Conservation (phyloP, 2,113 vertebrate genomes). For the Meleagris gallopavo region DNA sequence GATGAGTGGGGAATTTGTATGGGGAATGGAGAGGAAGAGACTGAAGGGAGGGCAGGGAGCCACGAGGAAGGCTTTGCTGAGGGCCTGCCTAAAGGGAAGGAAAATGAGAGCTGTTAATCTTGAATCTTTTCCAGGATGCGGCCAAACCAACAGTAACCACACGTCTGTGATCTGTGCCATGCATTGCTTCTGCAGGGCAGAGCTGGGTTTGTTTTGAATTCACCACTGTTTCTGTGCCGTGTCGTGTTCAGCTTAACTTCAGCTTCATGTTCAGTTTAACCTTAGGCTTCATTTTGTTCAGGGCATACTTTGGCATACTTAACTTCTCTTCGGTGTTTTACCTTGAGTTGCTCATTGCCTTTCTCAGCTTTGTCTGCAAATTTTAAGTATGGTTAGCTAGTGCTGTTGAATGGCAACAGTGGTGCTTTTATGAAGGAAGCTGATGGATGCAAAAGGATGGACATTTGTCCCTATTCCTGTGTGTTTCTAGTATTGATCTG, state of each 20-base stretch:
- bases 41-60: neutral
- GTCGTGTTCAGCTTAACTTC: neutral
- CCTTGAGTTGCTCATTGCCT: neutral
- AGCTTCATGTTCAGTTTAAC: neutral
- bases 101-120: neutral
- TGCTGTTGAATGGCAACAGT: neutral
- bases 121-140: slow-evolving; percentile 2
- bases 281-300: neutral
- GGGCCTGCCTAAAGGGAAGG: neutral
- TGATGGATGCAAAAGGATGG: neutral
- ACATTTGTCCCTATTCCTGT: neutral
- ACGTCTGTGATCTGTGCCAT: neutral
- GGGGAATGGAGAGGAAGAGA: neutral
- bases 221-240: neutral
- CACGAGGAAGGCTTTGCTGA: neutral
- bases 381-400: neutral
- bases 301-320: neutral
- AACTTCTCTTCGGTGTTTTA: neutral
- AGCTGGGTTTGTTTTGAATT: neutral
- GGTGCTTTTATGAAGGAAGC: neutral
- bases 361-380: neutral
- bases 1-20: neutral
- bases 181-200: neutral
- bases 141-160: neutral
- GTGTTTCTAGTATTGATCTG: neutral